Evolutionary conservation across 2,113 vertebrate species (phyloP), one percentile per base, ranked within the genome.

Genomic region (Dicentrarchus labrax): DNA sequence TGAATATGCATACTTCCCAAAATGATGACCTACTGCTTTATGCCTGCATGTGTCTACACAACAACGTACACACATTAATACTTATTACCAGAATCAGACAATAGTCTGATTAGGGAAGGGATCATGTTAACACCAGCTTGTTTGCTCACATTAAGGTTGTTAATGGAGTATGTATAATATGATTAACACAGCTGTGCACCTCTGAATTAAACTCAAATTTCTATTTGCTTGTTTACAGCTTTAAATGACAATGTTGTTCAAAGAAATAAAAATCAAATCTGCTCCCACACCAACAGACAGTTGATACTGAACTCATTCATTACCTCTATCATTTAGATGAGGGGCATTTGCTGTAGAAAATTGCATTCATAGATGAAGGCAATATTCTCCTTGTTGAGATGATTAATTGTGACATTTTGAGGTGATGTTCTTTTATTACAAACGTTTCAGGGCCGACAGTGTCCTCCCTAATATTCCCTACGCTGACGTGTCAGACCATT

Each of bases 331-430:
- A 60, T 71, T 50, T 39, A 76, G 65, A 60, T 41, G 53, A 59
- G 38, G 59, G 1, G 39, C 15, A 38, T 9, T 39, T 16, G 1
- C 9, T 56, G 43, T 51, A 68, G 19, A 76, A 54, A 70, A 6
- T 1, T 41, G 47, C 0, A 39, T 53, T 73, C 62, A 83, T 19
- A 69, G 15, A 66, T 66, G 48, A 67, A 39, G n/a, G 12, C 15
- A 60, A 17, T 77, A 24, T 36, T 71, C 21, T 59, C 22, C 30
- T 36, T 19, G 43, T 59, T 77, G 2, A 50, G 72, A 78, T 85
- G 72, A 83, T 62, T 8, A 68, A 71, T 78, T 6, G 2, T 56
- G 74, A 82, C 67, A 57, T 83, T 66, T 71, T 64, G 54, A 78
- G 71, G 38, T 64, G 22, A 64, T 83, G 47, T 45, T 77, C 51